Percentiles rank a stretch among this genome's conserved stretches.
Conservation (phyloP, 2,888 invertebrate genomes). For the Amphipoea oculea region DNA sequence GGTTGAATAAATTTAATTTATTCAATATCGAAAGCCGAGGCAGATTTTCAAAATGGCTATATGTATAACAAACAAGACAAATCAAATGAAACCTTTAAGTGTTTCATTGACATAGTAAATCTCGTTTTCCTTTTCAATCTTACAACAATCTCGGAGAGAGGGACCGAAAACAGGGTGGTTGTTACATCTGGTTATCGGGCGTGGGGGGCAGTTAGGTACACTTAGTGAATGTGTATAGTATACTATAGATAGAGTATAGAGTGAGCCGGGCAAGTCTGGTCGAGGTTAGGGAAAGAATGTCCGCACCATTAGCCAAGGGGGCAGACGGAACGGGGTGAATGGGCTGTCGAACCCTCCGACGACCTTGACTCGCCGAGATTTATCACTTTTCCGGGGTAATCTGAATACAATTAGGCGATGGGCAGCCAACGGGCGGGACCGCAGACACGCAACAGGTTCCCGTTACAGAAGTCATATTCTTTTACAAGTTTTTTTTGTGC, state of each 20-base stretch:
- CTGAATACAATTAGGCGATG: constrained; percentile 89
- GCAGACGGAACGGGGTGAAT: constrained; percentile 88
- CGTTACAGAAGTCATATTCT: constrained; percentile 69
- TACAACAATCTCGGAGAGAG: constrained; percentile 67
- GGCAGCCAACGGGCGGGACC: constrained; percentile 78
- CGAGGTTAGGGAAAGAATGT: constrained; percentile 87
- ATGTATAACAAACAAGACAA: constrained; percentile 62
- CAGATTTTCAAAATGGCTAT: constrained; percentile 62
- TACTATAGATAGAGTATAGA: constrained; percentile 68
- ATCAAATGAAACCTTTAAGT: constrained; percentile 69
- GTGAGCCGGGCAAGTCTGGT: constrained; percentile 78
- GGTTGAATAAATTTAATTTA: constrained; percentile 55
- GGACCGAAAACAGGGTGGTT: constrained; percentile 71
- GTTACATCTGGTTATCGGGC: constrained; percentile 72
- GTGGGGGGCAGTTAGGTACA: constrained; percentile 70
- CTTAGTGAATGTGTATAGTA: constrained; percentile 77
- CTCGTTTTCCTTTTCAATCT: constrained; percentile 72
- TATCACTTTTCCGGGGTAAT: constrained; percentile 89
- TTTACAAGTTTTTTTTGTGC: constrained; percentile 53
- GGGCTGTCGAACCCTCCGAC: constrained; percentile 88
- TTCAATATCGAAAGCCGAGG: constrained; percentile 57
- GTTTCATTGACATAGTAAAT: constrained; percentile 73
- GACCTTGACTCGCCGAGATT: constrained; percentile 89
- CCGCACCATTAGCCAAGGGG: constrained; percentile 87
- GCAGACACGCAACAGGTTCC: constrained; percentile 81